Evolutionary conservation across 2,797 vertebrate species (phyloP).

Genomic region (Dermochelys coriacea): DNA sequence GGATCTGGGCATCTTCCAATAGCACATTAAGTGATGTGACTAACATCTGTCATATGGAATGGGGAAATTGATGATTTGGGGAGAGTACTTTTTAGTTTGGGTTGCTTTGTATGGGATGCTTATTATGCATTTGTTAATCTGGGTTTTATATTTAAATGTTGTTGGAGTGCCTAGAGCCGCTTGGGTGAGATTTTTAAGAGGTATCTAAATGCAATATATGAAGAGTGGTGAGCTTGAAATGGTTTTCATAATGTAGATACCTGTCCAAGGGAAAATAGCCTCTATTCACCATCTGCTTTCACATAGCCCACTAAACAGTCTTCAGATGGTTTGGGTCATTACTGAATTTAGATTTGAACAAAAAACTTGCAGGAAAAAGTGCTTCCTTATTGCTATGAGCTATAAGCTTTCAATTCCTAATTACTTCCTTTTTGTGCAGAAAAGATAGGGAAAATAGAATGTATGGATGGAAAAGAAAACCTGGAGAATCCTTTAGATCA

Average conservation of each 20-base stretch:
- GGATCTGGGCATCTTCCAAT: not conserved
- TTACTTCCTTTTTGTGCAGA: not conserved
- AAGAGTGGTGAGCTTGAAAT: not conserved
- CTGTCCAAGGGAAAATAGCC: not conserved
- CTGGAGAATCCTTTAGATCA: not conserved
- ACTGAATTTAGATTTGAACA: not conserved
- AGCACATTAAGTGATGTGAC: not conserved
- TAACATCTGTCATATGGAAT: not conserved
- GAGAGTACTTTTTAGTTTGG: not conserved
- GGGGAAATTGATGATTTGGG: not conserved
- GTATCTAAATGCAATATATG: not conserved
- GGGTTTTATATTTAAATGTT: not conserved
- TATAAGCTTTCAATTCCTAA: not conserved
- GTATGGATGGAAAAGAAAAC: not conserved
- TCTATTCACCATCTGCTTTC: not conserved
- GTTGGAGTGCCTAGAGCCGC: not conserved
- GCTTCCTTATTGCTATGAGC: not conserved
- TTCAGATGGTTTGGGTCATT: not conserved
- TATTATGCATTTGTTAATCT: not conserved
- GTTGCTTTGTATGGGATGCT: not conserved
- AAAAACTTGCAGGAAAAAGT: not conserved
- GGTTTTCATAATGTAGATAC: not conserved
- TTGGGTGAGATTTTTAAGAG: not conserved
- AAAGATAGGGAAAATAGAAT: not conserved
- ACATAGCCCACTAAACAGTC: not conserved